Conservation (phyloP, 2,797 vertebrate species). For the Danio aesculapii region DNA sequence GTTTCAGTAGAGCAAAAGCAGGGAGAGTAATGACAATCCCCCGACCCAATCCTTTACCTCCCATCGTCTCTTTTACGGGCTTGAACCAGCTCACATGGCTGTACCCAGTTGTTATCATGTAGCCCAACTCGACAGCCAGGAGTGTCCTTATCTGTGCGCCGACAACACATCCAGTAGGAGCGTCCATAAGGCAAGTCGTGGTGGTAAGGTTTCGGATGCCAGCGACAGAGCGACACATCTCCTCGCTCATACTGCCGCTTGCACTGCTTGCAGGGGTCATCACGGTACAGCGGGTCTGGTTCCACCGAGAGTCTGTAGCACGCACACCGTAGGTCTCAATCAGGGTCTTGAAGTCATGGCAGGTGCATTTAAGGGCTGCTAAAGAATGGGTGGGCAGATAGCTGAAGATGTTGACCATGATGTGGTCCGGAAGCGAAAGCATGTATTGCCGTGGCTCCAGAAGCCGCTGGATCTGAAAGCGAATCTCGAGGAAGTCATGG, state of each 20-base stretch:
- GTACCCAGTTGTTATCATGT: slow-evolving; percentile 98
- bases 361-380: slow-evolving; percentile 95
- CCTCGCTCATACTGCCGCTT: slow-evolving; percentile 90
- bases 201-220: slow-evolving; percentile 99
- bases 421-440: slow-evolving; percentile 92
- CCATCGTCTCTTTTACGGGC: slow-evolving; percentile 78
- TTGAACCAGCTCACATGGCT: slow-evolving; percentile 79
- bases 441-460: slow-evolving; percentile 96
- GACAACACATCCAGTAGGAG: slow-evolving; percentile 99
- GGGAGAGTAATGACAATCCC: slow-evolving; percentile 47
- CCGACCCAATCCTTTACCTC: slow-evolving; percentile 75
- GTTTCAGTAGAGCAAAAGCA: slow-evolving; percentile 59
- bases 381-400: slow-evolving; percentile 90
- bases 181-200: slow-evolving; percentile 98
- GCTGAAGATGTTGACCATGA: slow-evolving; percentile 94
- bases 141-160: slow-evolving; percentile 89
- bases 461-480: slow-evolving; percentile 95
- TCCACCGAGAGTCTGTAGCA: slow-evolving; percentile 93
- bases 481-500: slow-evolving; percentile 95
- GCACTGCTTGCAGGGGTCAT: slow-evolving; percentile 98
- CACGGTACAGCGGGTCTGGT: slow-evolving; percentile 91
- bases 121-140: slow-evolving; percentile 92
- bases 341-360: slow-evolving; percentile 91
- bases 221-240: slow-evolving; percentile 95
- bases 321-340: slow-evolving; percentile 92